Conservation (phyloP, 2,113 vertebrate genomes). For the Indicator indicator region DNA sequence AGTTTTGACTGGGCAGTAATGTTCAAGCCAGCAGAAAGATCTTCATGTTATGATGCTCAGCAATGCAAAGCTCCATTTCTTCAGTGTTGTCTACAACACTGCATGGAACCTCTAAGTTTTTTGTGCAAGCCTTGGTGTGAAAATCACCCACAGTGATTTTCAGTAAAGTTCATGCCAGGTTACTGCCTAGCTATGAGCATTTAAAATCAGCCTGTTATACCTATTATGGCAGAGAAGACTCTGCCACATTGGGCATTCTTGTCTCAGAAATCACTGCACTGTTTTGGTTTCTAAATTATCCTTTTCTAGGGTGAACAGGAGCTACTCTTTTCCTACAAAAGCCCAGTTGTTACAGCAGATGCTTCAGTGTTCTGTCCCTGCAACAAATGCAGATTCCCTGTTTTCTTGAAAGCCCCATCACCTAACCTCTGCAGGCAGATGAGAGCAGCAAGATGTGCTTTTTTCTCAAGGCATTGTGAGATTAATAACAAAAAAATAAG, state of each 20-base stretch:
- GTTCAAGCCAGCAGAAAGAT: neutral
- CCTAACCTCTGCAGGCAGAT: neutral
- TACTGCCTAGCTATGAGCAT: neutral
- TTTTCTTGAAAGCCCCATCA: neutral
- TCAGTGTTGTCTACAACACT: neutral
- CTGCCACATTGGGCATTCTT: fast-evolving
- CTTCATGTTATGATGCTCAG: neutral
- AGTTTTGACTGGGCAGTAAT: neutral
- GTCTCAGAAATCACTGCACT: neutral
- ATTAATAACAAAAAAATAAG: neutral
- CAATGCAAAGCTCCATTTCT: neutral
- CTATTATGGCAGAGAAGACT: neutral
- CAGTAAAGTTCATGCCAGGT: neutral
- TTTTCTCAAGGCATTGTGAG: neutral
- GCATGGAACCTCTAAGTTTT: neutral
- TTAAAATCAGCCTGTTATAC: neutral
- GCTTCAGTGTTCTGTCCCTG: neutral
- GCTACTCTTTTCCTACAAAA: neutral
- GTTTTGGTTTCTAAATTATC: neutral
- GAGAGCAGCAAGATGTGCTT: neutral
- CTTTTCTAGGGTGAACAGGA: neutral
- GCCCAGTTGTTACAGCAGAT: neutral
- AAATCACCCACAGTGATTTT: neutral
- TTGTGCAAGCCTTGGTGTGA: neutral
- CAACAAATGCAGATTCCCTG: neutral